Base-by-base conservation (phyloP, 2,113 vertebrate genomes). In the Thymallus thymallus region DNA sequence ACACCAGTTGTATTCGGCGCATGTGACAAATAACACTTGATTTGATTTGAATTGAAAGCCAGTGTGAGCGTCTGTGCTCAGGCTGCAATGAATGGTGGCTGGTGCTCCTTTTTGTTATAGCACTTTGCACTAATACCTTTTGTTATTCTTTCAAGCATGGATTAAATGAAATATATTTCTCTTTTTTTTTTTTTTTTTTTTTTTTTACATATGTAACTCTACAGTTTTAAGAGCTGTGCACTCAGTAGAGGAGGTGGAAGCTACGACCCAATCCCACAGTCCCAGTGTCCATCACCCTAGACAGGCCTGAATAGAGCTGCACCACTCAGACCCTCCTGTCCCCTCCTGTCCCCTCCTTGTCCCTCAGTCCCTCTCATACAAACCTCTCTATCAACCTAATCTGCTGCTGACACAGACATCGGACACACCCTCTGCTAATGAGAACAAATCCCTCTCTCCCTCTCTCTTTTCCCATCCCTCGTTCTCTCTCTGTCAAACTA, bases 391-490 rank as follows among this genome's bases (percentile, higher is more conserved):
- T 91, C 90, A 87, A 83, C 69, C 78, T 88, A 86, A 89, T 89
- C 82, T 88, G 80, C 72, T 69, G 72, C 76, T 3, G 80, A 80
- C 74, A 61, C 77, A 70, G 66, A 83, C 71, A 71, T 82, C 5
- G 32, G 75, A 72, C 87, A 86, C 88, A 79, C 89, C 89, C 80
- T 76, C 74, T 72, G 60, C 82, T 89, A 91, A 91, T 87, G 83
- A 87, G 84, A 81, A 71, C 80, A 88, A 86, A 86, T 87, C 72
- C 71, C 71, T 75, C 30, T 18, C 63, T 84, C 82, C 41, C 20
- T 68, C 69, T 46, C 72, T 69, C 74, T 82, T 81, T 51, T 51
- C 16, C 4, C 65, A n/a, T 41, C 35, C 29, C 30, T 75, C 61
- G 63, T 71, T 81, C 66, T 76, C 35, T 41, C 35, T 41, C 35